Evolutionary conservation across 2,797 vertebrate species (phyloP), one percentile per base, ranked within the genome.

Genomic region (Propithecus perrieri): DNA sequence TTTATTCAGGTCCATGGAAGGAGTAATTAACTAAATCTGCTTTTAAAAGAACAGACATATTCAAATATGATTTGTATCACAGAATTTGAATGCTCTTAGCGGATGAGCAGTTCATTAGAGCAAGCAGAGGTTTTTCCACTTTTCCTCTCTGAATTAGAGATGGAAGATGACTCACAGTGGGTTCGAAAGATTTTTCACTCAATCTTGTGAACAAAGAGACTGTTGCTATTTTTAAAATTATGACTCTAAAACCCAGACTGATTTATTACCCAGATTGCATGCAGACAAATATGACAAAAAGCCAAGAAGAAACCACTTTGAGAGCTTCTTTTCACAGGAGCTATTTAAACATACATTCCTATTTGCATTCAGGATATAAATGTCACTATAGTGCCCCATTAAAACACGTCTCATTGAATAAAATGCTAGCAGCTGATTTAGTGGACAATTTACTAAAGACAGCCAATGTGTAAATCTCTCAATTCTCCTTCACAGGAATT

Each of bases 201-300:
- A 22, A 67, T 89, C 86, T 89, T 87, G n/a, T 65, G 94, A 69
- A 38, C 72, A 89, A 74, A 96, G 90, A 48, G 79, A 85, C 30
- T 92, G 63, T 13, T 8, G 69, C 61, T 97, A 92, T 83, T 96
- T 97, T 97, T 69, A 80, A 96, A 93, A 95, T 85, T 91, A 74
- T 80, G 10, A 96, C 46, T 94, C 14, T 17, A 67, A 97, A 97
- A 97, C 46, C 59, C n/a, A 72, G 72, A 90, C 92, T 96, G 43
- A 41, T 93, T 97, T 85, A 97, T 97, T 96, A 61, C 12, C 91
- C 96, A 98, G 79, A 93, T 33, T n/a, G 14, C 76, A 91, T 33
- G 74, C 72, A 97, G 94, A 96, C 28, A 95, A 92, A 97, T 93
- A 88, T 24, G 89, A 46, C 67, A 78, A 80, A 71, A 91, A 96